Conservation (phyloP, 92 coral and sea anemone species). For the Zoanthus sansibaricus region DNA sequence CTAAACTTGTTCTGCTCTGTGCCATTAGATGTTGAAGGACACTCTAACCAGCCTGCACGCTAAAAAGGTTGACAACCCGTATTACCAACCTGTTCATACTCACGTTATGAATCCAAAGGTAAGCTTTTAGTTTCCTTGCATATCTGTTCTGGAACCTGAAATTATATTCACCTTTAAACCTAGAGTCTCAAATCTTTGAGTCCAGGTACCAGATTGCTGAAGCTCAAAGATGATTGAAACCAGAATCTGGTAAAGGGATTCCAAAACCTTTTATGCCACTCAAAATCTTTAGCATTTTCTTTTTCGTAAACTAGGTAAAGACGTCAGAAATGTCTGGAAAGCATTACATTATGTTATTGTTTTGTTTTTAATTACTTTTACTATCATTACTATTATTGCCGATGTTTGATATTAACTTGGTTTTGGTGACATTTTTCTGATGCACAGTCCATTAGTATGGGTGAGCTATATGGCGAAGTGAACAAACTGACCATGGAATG, state of each 20-base stretch:
- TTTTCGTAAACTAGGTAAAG: background rate
- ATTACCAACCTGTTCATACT: slow-evolving; percentile 90
- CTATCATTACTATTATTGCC: background rate
- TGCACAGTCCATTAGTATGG: slow-evolving; percentile 90
- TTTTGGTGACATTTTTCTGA: background rate
- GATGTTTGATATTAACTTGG: background rate
- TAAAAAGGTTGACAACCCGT: slow-evolving; percentile 85
- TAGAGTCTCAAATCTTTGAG: background rate
- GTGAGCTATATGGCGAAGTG: slow-evolving; percentile 96
- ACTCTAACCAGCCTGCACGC: slow-evolving; percentile 85
- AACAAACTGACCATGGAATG: slow-evolving; percentile 98
- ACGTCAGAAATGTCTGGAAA: background rate
- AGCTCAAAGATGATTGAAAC: background rate
- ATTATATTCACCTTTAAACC: background rate
- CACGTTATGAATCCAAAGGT: slow-evolving; percentile 95
- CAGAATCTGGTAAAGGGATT: background rate
- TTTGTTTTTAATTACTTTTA: background rate
- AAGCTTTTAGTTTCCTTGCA: slow-evolving; percentile 12
- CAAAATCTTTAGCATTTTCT: background rate
- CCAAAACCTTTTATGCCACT: background rate
- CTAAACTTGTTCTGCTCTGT: background rate
- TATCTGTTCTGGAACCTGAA: no score
- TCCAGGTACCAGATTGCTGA: background rate
- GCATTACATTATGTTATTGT: background rate
- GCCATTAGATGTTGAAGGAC: slow-evolving; percentile 73